Evolutionary conservation across 2,113 vertebrate genomes (phyloP).

Genomic region (Telmatochromis brichardi): DNA sequence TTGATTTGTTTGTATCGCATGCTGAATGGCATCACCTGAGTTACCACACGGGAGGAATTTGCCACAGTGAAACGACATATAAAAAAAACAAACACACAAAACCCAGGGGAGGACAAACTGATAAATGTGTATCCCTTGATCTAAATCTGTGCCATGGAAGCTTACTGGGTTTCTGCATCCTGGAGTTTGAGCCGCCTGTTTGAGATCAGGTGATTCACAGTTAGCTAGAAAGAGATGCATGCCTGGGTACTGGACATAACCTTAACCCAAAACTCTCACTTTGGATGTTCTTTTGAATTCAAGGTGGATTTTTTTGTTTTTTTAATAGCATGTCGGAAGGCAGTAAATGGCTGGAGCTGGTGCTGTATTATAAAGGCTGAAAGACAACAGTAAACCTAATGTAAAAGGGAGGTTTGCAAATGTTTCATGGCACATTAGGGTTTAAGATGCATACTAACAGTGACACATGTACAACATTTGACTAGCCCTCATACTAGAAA

Average conservation of each 20-base stretch:
- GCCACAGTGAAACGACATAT: not conserved
- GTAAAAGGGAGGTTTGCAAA: not conserved
- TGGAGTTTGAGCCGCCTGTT: not conserved
- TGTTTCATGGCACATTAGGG: not conserved
- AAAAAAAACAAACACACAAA: not conserved
- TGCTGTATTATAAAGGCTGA: not conserved
- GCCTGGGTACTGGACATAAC: not conserved
- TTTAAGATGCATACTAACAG: not conserved
- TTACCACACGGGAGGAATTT: constrained; percentile 36
- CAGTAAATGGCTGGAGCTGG: not conserved
- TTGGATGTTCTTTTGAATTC: not conserved
- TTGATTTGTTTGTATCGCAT: constrained; percentile 37
- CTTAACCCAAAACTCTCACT: not conserved
- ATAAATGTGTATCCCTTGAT: not conserved
- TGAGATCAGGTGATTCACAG: constrained; percentile 8
- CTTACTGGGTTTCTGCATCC: not conserved
- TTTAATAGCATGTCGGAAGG: not conserved
- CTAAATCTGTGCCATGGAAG: not conserved
- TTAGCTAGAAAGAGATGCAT: not conserved
- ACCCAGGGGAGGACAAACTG: constrained; percentile 6
- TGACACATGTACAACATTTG: not conserved
- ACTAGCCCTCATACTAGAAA: not conserved
- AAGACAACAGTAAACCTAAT: not conserved
- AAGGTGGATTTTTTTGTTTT: accelerated
- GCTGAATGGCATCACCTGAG: constrained; percentile 39